Evolutionary conservation across 2,113 vertebrate genomes (phyloP).

Genomic region (Strigops habroptila): DNA sequence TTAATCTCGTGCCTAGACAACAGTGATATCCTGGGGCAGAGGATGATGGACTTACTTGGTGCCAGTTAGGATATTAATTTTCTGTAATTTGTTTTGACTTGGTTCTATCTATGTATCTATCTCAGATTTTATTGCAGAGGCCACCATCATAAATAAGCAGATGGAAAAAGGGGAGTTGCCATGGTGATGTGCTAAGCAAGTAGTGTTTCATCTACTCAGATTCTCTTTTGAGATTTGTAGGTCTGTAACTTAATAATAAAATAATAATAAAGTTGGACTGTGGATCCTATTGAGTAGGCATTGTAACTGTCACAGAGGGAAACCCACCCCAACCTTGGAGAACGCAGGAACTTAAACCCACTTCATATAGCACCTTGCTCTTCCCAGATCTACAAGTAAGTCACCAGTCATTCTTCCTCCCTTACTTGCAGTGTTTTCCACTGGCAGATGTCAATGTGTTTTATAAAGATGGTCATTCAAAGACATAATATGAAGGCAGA

Average conservation of each 20-base stretch:
- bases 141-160: not conserved
- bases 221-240: slow-evolving; percentile 1
- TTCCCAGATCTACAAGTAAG: not conserved
- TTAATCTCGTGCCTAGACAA: not conserved
- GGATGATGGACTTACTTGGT: not conserved
- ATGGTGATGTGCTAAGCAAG: not conserved
- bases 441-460: not conserved
- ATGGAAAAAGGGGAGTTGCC: not conserved
- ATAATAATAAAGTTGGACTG: not conserved
- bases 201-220: not conserved
- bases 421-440: not conserved
- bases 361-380: not conserved
- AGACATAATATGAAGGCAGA: not conserved
- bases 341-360: not conserved
- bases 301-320: not conserved
- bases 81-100: slow-evolving; percentile 10
- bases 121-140: not conserved
- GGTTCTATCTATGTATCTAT: not conserved
- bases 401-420: not conserved
- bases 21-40: not conserved
- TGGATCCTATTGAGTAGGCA: not conserved
- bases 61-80: not conserved
- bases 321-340: not conserved
- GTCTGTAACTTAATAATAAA: not conserved
- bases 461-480: not conserved